Evolutionary conservation across 2,797 vertebrate species (phyloP), one percentile per base, ranked within the genome.

Genomic region (Poecilia wingei): DNA sequence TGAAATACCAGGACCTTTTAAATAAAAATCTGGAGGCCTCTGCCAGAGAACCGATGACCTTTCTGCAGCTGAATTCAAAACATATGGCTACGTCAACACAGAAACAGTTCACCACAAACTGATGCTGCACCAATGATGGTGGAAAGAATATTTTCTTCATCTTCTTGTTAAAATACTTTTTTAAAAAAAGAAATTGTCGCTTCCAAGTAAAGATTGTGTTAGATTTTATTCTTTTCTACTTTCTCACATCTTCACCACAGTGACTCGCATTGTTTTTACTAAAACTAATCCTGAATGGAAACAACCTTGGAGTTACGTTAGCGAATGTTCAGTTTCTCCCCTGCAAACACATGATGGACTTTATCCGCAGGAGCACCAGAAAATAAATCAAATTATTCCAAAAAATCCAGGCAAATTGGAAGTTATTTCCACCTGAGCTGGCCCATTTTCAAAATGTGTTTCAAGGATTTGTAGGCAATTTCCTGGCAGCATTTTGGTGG

Each of bases 401-500:
- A 74, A 31, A 59, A 74, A 20, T n/a, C 22, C 7, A 0, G 7
- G 16, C 22, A 28, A 55, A 18, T n/a, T 77, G 47, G 4, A 70
- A 78, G 25, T 68, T 25, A 33, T 41, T 68, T 75, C 47, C 36
- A 41, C 14, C 41, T 43, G 61, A 22, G 9, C 12, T 55, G 61
- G 49, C 6, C 5, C 22, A 41, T 10, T 80, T 57, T 39, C 4
- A 75, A 78, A 77, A 71, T 77, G 13, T 1, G 39, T 66, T 61
- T 28, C 31, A 75, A 78, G 72, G 25, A 70, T 45, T 70, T 70
- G 6, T 70, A n/a, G 46, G 41, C 43, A 70, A 46, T 70, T 70
- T 70, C 22, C 20, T 1, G 0, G 2, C 25, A 8, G 41, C 68
- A 28, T 70, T 70, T 28, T 45, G 41, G 41, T 20, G 43, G 25